A percentile compares a stretch with the other conserved stretches of the same genome.
Evolutionary conservation across 2,888 invertebrate genomes (phyloP).

Genomic region (Muschampia plurimacula): DNA sequence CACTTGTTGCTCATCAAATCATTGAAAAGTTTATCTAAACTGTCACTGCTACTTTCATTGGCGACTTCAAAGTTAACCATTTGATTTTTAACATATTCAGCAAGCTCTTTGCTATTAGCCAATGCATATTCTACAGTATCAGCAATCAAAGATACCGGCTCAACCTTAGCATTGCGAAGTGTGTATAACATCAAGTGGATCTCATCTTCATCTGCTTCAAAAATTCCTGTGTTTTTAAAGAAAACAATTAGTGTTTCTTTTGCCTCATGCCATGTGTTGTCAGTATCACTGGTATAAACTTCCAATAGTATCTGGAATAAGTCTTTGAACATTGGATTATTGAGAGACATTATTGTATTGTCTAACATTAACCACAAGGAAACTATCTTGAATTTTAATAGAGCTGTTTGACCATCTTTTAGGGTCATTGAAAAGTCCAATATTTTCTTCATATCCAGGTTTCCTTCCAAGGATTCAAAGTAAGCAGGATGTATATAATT

Average conservation of each 20-base stretch:
- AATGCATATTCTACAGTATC: slow-evolving; percentile 72
- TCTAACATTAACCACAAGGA: slow-evolving; percentile 78
- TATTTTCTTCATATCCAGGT: slow-evolving; percentile 73
- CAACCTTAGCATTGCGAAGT: slow-evolving; percentile 66
- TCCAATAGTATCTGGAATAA: slow-evolving; percentile 85
- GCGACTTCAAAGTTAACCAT: slow-evolving; percentile 70
- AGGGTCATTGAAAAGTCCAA: slow-evolving; percentile 67
- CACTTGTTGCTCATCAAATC: slow-evolving; percentile 70
- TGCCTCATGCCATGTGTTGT: slow-evolving; percentile 78
- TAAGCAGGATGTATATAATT: slow-evolving; percentile 74
- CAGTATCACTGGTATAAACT: slow-evolving; percentile 75
- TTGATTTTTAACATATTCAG: slow-evolving; percentile 67
- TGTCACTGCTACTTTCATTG: slow-evolving; percentile 62
- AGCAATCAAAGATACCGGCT: slow-evolving; percentile 64
- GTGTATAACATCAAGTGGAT: slow-evolving; percentile 88
- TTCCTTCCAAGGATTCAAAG: slow-evolving; percentile 77
- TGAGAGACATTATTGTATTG: slow-evolving; percentile 80
- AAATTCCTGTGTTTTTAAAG: slow-evolving; percentile 87
- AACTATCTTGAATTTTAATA: slow-evolving; percentile 78
- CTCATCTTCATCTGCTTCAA: slow-evolving; percentile 87
- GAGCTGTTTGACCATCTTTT: slow-evolving; percentile 56
- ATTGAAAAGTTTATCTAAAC: slow-evolving; percentile 69
- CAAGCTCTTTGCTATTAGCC: slow-evolving; percentile 63
- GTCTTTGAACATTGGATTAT: slow-evolving; percentile 82
- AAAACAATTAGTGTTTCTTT: slow-evolving; percentile 84